Evolutionary conservation across 2,113 vertebrate species (phyloP), one percentile per base, ranked within the genome.

Genomic region (Perca flavescens): DNA sequence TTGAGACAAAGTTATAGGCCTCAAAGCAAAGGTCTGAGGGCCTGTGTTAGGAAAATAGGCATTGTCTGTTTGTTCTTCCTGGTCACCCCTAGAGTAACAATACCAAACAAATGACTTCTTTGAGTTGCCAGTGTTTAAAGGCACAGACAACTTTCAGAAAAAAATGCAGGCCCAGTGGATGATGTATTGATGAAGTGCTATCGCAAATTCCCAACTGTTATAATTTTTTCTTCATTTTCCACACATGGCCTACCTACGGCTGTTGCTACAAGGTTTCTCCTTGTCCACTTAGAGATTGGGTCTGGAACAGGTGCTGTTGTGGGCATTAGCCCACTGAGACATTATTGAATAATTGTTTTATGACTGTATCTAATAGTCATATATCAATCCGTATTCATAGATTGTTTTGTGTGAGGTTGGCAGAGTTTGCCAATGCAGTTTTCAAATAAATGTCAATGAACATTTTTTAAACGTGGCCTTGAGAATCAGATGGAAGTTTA

Each of bases 21-120:
- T 56, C 25, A 82, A 85, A 84, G 65, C 56, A 82, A 70, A 50
- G 34, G 78, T 70, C 76, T 61, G 25, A n/a, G 22, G 52, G 57
- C 21, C 63, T 64, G 49, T 85, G 83, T 78, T 72, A 52, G 62
- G 81, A 65, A 49, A 52, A 68, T 52, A 72, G 73, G 68, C 84
- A 85, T 88, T 91, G 77, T 91, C 58, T 84, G 61, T 28, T 60
- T 60, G 68, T 56, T 64, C 36, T 54, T 13, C 57, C 54, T 28
- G 36, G 56, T 74, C 64, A 52, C 73, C 50, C 63, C 79, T 76
- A 66, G 25, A 50, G 36, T 40, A 80, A 87, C 84, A 86, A 78
- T 86, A 72, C 49, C 72, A 85, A 82, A 81, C 79, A 82, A 92
- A 84, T 79, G 77, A 88, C 73, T 80, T 75, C 21, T 64, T 81